phyloP scores from a whole-genome alignment of 1,140 invertebrate genomes.

The Popillia japonica region DNA sequence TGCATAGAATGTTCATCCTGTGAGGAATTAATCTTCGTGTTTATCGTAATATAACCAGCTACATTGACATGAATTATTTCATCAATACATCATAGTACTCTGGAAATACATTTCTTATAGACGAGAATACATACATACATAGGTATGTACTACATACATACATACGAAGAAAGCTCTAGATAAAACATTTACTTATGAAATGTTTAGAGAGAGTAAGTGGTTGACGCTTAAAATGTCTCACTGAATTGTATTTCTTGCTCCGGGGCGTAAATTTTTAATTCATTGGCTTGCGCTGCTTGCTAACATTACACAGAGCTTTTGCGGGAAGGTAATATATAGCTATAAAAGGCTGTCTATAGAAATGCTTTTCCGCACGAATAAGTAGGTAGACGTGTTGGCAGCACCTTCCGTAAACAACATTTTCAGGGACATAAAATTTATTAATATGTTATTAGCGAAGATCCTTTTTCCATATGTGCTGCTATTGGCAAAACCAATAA shows the following conservation, averaged over 20 bases:
- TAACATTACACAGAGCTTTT: slow-evolving; percentile 11
- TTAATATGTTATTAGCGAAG: neutral
- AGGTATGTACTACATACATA: neutral
- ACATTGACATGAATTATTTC: neutral
- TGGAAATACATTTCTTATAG: neutral
- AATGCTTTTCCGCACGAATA: slow-evolving; percentile 4
- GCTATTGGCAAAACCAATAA: too few relatives aligned
- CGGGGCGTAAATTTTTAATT: slow-evolving; percentile 26
- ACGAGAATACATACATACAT: neutral
- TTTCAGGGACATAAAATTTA: neutral
- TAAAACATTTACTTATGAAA: slow-evolving; percentile 28
- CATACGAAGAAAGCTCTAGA: neutral
- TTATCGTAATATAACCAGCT: neutral
- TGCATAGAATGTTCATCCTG: neutral
- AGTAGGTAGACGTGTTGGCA: neutral
- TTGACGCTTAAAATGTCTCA: slow-evolving; percentile 30
- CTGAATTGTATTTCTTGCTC: slow-evolving; percentile 29
- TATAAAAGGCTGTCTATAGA: slow-evolving; percentile 27
- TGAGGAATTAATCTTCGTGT: neutral
- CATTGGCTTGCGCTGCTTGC: neutral
- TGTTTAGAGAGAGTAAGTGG: slow-evolving; percentile 18
- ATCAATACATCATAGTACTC: neutral
- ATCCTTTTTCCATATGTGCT: too few relatives aligned
- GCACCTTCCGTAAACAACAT: neutral
- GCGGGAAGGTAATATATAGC: neutral